Evolutionary conservation across 92 coral and sea anemone species (phyloP).

Genomic region (Virgularia gustaviana): DNA sequence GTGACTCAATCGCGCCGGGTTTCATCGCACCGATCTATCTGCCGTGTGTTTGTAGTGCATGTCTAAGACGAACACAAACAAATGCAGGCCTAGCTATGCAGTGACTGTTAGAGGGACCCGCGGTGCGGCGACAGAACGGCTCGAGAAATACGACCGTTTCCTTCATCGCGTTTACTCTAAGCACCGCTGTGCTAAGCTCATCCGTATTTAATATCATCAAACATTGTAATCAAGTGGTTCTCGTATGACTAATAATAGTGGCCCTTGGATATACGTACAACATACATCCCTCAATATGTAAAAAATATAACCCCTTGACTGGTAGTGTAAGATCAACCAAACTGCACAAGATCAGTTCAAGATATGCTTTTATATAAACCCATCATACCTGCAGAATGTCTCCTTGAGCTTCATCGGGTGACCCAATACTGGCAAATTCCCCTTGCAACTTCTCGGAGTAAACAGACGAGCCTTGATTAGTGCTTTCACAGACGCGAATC

Average conservation of each 20-base stretch:
- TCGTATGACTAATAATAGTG: too few relatives aligned
- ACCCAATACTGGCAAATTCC: conserved; percentile 15
- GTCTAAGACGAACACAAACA: too few relatives aligned
- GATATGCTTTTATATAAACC: background rate
- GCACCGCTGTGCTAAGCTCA: conserved; percentile 22
- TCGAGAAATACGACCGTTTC: too few relatives aligned
- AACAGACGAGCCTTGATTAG: background rate
- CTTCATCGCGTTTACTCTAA: background rate
- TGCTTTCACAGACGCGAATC: conserved; percentile 8
- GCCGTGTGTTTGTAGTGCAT: too few relatives aligned
- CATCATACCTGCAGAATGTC: conserved; percentile 30
- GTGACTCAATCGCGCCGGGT: too few relatives aligned
- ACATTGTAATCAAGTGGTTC: conserved; percentile 2
- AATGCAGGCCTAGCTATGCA: too few relatives aligned
- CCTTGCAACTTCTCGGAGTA: conserved; percentile 29
- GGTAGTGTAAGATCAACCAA: background rate
- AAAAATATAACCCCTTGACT: too few relatives aligned
- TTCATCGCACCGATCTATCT: too few relatives aligned
- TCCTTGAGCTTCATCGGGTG: conserved; percentile 11
- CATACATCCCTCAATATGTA: too few relatives aligned
- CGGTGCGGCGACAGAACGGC: too few relatives aligned
- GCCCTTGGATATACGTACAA: too few relatives aligned
- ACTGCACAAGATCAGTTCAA: background rate
- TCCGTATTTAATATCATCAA: conserved; percentile 25
- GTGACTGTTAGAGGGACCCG: too few relatives aligned